Base-by-base conservation (phyloP, 1,140 invertebrate species). In the Chlorops oryzae region DNA sequence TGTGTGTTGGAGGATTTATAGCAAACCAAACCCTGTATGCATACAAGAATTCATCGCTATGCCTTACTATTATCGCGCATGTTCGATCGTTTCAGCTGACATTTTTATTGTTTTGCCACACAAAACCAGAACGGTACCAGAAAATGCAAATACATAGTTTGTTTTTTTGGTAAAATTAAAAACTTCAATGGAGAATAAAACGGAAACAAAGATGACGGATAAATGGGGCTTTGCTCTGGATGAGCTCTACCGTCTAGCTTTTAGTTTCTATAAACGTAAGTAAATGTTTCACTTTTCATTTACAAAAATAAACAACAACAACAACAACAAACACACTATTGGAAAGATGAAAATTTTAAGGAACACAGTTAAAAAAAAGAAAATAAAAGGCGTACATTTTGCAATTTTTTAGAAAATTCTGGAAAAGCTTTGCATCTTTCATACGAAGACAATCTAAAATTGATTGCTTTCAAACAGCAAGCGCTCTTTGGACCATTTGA, bases 361-460 rank as follows among this genome's bases (percentile, higher is more conserved):
- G n/a, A 40, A 28, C 7, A 23, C 18, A 13, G 18, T 39, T 34
- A 41, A 24, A 47, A 34, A 47, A 39, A 37, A n/a, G 27, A n/a
- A 43, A 10, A 46, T 50, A 37, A 48, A n/a, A n/a, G n/a, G n/a
- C 34, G 17, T 47, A 9, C 12, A 15, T 43, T 12, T 21, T 58
- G 61, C 55, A 50, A 59, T 59, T 54, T 77, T 77, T n/a, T 73
- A 94, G 94, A 97, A 72, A 96, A 97, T 79, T 88, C 93, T 77
- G 93, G 94, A 9, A 97, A 94, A 75, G 92, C 93, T 43, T 79
- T 97, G 27, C 91, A 96, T 65, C 78, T 96, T 41, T 90, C 88
- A 27, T 98, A 97, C 74, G 86, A 93, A 72, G 92, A 97, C 65
- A 91, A 94, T 73, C 73, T 96, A 17, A 87, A 88, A 67, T 72